Evolutionary conservation across 2,888 invertebrate species (phyloP).

Genomic region (Diaphora mendica): DNA sequence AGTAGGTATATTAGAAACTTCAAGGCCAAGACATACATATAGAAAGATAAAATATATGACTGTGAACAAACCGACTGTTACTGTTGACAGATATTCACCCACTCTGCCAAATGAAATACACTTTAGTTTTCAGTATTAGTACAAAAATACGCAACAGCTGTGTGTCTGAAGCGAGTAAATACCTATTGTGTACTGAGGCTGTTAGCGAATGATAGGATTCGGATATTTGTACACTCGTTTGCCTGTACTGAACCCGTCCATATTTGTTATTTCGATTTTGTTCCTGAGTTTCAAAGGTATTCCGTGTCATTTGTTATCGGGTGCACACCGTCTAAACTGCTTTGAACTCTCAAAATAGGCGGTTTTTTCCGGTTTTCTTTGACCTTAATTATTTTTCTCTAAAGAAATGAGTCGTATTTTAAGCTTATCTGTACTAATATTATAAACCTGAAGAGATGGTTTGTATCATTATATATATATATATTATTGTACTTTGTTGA

Average conservation of each 20-base stretch:
- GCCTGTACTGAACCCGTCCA: neutral
- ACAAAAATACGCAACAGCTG: slow-evolving; percentile 7
- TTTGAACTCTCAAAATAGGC: neutral
- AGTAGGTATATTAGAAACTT: no score
- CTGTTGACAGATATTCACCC: neutral
- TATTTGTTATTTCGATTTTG: neutral
- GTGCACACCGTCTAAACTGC: neutral
- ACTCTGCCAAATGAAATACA: neutral
- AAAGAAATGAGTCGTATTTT: neutral
- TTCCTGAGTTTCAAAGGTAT: slow-evolving; percentile 6
- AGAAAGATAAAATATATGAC: neutral
- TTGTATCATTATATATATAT: no score
- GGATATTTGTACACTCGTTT: slow-evolving; percentile 17
- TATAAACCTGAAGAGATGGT: no score
- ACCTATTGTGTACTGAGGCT: slow-evolving; percentile 11
- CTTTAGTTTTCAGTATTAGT: neutral
- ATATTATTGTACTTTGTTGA: slow-evolving; percentile 54
- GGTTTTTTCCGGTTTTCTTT: neutral
- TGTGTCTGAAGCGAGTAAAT: slow-evolving; percentile 6
- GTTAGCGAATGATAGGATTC: slow-evolving; percentile 17
- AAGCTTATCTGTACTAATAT: neutral
- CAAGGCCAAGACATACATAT: no score
- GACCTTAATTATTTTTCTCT: neutral
- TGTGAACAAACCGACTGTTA: neutral
- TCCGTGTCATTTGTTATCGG: neutral